Percentiles rank a stretch among this genome's conserved stretches.
Conservation (phyloP, 2,113 vertebrate genomes). For the Tretioscincus oriximinensis region DNA sequence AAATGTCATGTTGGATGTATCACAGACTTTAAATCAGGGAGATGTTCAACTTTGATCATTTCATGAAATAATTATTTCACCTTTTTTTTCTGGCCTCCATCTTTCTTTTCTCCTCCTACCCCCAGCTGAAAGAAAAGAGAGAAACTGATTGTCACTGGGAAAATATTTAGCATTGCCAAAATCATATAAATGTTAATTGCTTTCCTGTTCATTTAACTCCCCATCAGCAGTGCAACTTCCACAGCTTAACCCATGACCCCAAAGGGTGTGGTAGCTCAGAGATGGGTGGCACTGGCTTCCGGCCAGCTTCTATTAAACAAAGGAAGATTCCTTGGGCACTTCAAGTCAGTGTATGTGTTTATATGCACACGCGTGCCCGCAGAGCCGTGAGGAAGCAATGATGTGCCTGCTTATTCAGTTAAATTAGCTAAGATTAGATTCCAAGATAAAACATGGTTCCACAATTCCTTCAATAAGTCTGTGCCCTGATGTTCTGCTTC, state of each 20-base stretch:
- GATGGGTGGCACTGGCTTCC: constrained; percentile 58
- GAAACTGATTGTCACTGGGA: constrained; percentile 41
- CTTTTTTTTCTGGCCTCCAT: neutral
- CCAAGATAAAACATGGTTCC: neutral
- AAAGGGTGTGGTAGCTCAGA: constrained; percentile 62
- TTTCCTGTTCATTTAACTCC: constrained; percentile 71
- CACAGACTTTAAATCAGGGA: constrained; percentile 25
- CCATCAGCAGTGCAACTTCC: constrained; percentile 52
- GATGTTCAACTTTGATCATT: constrained; percentile 9
- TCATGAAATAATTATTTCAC: constrained; percentile 5
- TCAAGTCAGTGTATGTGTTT: constrained; percentile 30
- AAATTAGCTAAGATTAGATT: neutral
- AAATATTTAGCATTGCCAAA: constrained; percentile 59
- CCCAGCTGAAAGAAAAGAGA: neutral
- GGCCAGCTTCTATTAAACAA: constrained; percentile 47
- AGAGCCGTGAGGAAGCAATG: neutral
- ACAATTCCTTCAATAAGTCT: neutral
- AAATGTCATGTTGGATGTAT: neutral
- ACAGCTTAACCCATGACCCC: constrained; percentile 50
- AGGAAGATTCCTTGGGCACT: constrained; percentile 32
- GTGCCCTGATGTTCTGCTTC: neutral
- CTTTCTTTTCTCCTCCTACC: neutral
- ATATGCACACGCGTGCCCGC: too few relatives aligned
- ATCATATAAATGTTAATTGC: constrained; percentile 62
- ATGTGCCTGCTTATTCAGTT: neutral